These are phyloP conservation scores for Stenolophus ochropezus DNA, from an alignment of 2,888 invertebrate genomes.

Conservation along the genomic window DNA sequence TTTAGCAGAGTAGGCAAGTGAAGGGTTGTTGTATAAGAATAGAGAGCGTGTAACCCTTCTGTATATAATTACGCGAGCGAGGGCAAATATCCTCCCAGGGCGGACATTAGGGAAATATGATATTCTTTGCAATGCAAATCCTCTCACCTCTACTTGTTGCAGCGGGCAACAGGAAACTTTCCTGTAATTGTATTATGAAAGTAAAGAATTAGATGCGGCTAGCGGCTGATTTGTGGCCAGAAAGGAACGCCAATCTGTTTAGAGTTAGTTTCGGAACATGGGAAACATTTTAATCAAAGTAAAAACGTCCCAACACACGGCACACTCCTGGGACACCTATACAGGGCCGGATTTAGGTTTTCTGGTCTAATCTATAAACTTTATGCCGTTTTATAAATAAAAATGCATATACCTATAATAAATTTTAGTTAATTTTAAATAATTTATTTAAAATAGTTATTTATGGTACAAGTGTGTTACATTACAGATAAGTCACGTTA, in stretches of 20 bases:
- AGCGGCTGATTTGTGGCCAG: not conserved
- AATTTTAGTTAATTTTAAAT: too few relatives aligned
- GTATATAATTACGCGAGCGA: not conserved
- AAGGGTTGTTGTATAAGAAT: too few relatives aligned
- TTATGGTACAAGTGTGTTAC: too few relatives aligned
- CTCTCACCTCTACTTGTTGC: not conserved
- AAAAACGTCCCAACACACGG: not conserved
- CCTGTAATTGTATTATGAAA: not conserved
- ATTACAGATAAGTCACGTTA: too few relatives aligned
- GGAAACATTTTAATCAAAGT: not conserved
- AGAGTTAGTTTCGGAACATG: not conserved
- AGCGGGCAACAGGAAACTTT: not conserved
- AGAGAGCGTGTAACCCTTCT: too few relatives aligned
- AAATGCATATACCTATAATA: too few relatives aligned
- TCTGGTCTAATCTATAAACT: too few relatives aligned
- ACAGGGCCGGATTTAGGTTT: not conserved
- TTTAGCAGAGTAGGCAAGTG: too few relatives aligned
- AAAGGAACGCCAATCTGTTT: not conserved
- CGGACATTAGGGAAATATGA: not conserved
- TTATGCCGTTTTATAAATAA: too few relatives aligned
- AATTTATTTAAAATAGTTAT: too few relatives aligned
- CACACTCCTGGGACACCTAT: not conserved
- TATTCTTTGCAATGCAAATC: not conserved
- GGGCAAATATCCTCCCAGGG: not conserved
- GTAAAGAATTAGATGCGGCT: not conserved